Evolutionary conservation across 2,888 invertebrate species (phyloP).

Genomic region (Actias luna): DNA sequence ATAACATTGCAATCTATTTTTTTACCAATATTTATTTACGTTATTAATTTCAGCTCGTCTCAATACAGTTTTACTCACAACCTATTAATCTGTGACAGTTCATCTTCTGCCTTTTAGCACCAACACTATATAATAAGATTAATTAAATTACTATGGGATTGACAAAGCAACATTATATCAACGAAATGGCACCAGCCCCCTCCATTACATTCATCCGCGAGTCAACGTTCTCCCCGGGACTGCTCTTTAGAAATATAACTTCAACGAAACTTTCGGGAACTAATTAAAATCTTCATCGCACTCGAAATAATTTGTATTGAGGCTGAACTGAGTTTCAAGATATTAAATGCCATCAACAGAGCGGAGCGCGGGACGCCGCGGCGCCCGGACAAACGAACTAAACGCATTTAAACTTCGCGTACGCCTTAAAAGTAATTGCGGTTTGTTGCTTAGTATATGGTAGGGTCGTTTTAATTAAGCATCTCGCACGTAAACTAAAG

Average conservation of each 20-base stretch:
- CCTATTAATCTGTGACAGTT: too few relatives aligned
- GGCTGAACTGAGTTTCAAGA: conserved; percentile 35
- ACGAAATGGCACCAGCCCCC: background rate
- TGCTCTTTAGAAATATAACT: conserved; percentile 3
- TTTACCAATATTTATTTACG: too few relatives aligned
- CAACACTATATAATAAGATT: too few relatives aligned
- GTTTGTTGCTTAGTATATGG: conserved; percentile 36
- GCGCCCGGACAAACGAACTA: conserved; percentile 39
- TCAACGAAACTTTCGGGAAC: background rate
- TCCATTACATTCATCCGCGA: background rate
- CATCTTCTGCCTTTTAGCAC: too few relatives aligned
- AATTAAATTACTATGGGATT: background rate
- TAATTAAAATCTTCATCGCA: conserved; percentile 11
- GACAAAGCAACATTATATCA: background rate
- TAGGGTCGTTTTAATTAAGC: conserved; percentile 44
- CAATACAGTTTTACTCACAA: too few relatives aligned
- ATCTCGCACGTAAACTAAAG: conserved; percentile 26
- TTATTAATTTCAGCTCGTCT: too few relatives aligned
- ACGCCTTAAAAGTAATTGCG: conserved; percentile 48
- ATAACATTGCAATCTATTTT: too few relatives aligned
- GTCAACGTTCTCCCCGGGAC: background rate
- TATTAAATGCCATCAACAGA: background rate
- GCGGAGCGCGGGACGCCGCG: conserved; percentile 23
- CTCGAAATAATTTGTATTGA: conserved; percentile 20
- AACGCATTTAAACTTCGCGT: conserved; percentile 55